Conservation (phyloP, 2,888 invertebrate species). For the Cantharis flavilabris region DNA sequence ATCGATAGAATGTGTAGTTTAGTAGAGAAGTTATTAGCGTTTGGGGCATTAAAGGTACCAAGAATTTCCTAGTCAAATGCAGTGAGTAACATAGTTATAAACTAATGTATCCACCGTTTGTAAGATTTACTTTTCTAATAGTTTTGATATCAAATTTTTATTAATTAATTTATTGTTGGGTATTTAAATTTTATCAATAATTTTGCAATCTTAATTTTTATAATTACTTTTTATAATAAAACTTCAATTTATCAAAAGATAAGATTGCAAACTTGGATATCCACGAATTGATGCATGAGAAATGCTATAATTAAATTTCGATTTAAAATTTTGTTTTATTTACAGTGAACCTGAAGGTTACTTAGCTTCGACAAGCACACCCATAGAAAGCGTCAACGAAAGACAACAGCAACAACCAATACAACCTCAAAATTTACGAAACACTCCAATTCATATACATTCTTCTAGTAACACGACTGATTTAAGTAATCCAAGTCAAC, state of each 20-base stretch:
- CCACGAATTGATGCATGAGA: neutral
- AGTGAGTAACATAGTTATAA: too few species aligned
- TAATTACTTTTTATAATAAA: neutral
- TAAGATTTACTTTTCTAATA: neutral
- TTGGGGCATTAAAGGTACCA: too few species aligned
- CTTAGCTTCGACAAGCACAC: slow-evolving; percentile 17
- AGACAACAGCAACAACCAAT: slow-evolving; percentile 10
- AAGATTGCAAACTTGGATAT: neutral
- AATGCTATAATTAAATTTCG: neutral
- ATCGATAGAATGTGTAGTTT: too few species aligned
- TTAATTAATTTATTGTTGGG: neutral
- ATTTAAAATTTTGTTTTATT: neutral
- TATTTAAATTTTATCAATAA: neutral
- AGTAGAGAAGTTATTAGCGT: too few species aligned
- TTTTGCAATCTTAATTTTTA: neutral
- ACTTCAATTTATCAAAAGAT: neutral
- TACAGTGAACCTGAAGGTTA: slow-evolving; percentile 17
- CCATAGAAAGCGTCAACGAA: slow-evolving; percentile 28
- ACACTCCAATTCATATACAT: slow-evolving; percentile 45
- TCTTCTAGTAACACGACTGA: slow-evolving; percentile 48
- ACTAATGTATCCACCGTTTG: neutral
- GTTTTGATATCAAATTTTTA: neutral
- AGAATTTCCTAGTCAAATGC: too few species aligned
- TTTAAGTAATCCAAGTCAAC: slow-evolving; percentile 47
- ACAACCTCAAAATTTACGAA: slow-evolving; percentile 28